Conservation (phyloP, 2,113 vertebrate species). For the Dromiciops gliroides region DNA sequence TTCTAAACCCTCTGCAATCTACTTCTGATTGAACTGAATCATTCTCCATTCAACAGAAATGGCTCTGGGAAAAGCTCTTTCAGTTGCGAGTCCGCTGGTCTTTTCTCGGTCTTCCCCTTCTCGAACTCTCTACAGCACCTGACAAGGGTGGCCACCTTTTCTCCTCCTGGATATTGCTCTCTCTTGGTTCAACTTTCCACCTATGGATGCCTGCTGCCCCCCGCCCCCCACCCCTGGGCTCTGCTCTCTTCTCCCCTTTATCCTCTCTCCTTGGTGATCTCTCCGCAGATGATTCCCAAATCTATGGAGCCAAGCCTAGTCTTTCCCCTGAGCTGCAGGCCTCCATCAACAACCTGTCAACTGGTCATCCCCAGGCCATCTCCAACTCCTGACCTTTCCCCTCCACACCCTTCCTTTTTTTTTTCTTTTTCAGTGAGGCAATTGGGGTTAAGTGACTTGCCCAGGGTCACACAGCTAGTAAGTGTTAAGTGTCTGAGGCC, state of each 20-base stretch:
- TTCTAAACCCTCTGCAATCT: neutral
- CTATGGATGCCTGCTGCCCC: neutral
- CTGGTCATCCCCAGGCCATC: neutral
- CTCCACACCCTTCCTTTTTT: neutral
- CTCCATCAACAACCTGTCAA: neutral
- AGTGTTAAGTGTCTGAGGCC: too few species aligned
- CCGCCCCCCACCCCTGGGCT: neutral
- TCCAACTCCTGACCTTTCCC: neutral
- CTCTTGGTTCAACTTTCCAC: neutral
- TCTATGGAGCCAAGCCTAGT: neutral
- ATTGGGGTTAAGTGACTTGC: too few species aligned
- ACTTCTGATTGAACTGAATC: neutral
- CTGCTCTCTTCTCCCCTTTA: neutral
- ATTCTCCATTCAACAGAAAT: neutral
- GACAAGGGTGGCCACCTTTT: neutral
- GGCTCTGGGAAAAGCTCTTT: neutral
- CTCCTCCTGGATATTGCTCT: neutral
- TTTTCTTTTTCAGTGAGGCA: too few species aligned
- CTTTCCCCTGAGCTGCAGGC: neutral
- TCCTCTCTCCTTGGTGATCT: neutral
- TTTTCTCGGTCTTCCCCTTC: neutral
- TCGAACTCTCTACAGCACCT: neutral
- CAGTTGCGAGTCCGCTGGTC: neutral
- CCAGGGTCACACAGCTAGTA: too few species aligned
- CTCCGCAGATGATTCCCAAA: neutral